phyloP scores from a whole-genome alignment of 2,797 vertebrate genomes.

The Vipera ursinii region DNA sequence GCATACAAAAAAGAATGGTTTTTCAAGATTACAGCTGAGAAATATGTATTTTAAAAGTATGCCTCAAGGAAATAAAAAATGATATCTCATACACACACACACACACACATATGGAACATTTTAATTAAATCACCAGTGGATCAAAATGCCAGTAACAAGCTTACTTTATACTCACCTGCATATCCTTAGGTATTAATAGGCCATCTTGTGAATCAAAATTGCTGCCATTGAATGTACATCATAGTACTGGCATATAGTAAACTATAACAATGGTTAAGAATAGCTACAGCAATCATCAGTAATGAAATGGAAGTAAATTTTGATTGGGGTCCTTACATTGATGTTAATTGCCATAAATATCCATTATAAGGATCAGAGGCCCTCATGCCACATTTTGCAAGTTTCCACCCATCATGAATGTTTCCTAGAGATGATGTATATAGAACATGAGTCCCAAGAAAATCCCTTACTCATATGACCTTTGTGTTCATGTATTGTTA shows the following conservation, averaged over 20 bases:
- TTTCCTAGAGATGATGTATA: background rate
- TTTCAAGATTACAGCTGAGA: background rate
- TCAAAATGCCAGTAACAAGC: background rate
- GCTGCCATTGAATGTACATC: background rate
- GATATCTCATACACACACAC: background rate
- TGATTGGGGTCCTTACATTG: background rate
- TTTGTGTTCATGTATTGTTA: background rate
- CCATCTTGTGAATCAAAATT: background rate
- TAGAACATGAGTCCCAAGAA: background rate
- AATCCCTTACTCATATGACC: background rate
- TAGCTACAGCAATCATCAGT: background rate
- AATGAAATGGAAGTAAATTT: background rate
- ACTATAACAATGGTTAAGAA: background rate
- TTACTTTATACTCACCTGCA: background rate
- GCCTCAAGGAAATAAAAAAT: background rate
- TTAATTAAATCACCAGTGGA: background rate
- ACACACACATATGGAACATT: background rate
- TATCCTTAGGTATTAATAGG: background rate
- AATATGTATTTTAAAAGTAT: background rate
- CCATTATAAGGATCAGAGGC: background rate
- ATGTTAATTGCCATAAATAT: background rate
- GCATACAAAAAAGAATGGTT: background rate
- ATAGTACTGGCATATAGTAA: background rate
- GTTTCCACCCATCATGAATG: background rate
- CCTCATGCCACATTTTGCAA: background rate